Percentiles rank a stretch among this genome's conserved stretches.
Conservation (phyloP, 1,140 invertebrate species). For the Pseudomyrmex flavicornis region DNA sequence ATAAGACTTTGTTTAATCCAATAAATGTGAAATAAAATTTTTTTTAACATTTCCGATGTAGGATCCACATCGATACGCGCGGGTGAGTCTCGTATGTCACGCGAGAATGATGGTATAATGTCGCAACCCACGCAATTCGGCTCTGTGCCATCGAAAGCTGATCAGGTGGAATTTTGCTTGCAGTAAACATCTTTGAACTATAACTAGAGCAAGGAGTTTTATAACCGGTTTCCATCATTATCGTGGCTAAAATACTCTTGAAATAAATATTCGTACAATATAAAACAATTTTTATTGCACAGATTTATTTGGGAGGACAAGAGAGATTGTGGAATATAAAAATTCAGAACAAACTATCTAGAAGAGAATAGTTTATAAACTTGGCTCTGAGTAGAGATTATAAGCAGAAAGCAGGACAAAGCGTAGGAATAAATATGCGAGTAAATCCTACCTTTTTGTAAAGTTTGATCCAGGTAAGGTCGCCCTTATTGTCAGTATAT, state of each 20-base stretch:
- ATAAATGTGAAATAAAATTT: constrained; percentile 2
- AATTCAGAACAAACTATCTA: not conserved
- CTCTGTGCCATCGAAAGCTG: constrained; percentile 39
- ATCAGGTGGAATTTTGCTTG: constrained; percentile 28
- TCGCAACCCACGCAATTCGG: not conserved
- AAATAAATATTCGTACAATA: not conserved
- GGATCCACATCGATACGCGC: constrained; percentile 2
- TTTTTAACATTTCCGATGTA: not conserved
- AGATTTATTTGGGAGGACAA: not conserved
- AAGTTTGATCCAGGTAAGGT: constrained; percentile 99
- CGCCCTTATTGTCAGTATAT: constrained; percentile 99
- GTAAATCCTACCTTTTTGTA: constrained; percentile 97
- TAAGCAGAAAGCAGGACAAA: not conserved
- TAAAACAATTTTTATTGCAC: not conserved
- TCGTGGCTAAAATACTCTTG: not conserved
- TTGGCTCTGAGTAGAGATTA: not conserved
- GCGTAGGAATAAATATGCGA: constrained; percentile 32
- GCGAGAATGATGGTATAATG: constrained; percentile 4
- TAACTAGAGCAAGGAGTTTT: not conserved
- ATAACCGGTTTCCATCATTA: constrained; percentile 1
- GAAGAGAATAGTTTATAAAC: not conserved
- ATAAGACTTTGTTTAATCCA: not conserved
- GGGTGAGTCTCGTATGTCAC: constrained; percentile 13
- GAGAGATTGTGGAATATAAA: too few species aligned
- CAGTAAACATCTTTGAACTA: not conserved